Conservation (phyloP, 2,113 vertebrate species). For the Syngnathoides biaculeatus region DNA sequence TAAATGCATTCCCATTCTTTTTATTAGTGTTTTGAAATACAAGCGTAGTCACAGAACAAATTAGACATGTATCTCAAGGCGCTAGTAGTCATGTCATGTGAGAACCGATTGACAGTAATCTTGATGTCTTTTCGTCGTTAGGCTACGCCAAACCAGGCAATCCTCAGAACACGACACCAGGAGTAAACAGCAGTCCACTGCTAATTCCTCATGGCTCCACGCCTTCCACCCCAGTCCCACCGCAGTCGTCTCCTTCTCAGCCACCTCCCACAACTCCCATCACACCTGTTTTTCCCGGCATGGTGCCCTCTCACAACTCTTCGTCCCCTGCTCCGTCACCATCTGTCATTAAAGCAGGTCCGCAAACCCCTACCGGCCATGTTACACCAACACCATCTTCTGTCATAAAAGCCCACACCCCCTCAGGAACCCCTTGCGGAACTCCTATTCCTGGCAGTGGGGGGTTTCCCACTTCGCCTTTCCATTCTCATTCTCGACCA, state of each 20-base stretch:
- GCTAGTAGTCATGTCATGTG: background rate
- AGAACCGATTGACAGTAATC: background rate
- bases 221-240: conserved; percentile 78
- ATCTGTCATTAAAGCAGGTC: conserved; percentile 74
- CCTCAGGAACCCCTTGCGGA: conserved; percentile 73
- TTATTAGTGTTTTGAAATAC: too few species aligned
- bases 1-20: too few species aligned
- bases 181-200: conserved; percentile 65
- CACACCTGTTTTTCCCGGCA: conserved; percentile 83
- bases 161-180: conserved; percentile 75
- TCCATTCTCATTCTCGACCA: conserved; percentile 74
- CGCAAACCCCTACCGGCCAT: conserved; percentile 63
- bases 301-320: conserved; percentile 75
- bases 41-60: too few species aligned
- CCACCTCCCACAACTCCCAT: conserved; percentile 76
- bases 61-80: too few species aligned
- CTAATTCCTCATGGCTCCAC: conserved; percentile 84
- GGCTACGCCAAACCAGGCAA: conserved; percentile 84
- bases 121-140: conserved; percentile 61
- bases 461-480: conserved; percentile 74
- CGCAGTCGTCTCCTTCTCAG: conserved; percentile 78
- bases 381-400: conserved; percentile 68
- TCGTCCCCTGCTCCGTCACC: conserved; percentile 69
- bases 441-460: conserved; percentile 67
- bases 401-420: conserved; percentile 75